Base-by-base conservation (phyloP, 1,140 invertebrate genomes). In the Drosophila prosaltans region DNA sequence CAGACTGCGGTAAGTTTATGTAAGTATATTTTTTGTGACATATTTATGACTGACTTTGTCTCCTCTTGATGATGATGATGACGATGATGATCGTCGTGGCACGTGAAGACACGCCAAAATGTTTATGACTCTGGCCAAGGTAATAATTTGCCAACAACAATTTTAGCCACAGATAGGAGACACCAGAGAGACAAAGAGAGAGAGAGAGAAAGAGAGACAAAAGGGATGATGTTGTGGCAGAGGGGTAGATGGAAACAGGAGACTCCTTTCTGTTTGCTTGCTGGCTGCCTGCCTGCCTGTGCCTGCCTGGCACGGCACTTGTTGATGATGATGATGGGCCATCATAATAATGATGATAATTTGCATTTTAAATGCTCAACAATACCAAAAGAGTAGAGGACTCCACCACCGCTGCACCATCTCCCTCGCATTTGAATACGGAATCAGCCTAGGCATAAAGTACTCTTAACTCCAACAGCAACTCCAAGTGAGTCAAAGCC, bases 361-460 rank as follows among this genome's bases (percentile, higher is more conserved):
- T 89, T 89, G 84, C 85, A 89, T 89, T 89, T 89, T 90, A 90
- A 89, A 89, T 89, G 84, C 85, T 81, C 84, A 68, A 88, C 82
- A 86, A 82, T 81, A 83, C 78, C 78, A 74, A 63, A 83, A 71
- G 73, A 65, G 64, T 70, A 68, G 65, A 41, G 26, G n/a, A 65
- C 41, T 16, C 36, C 21, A 51, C 21, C 51, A 30, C 48, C 24
- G 24, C 41, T 21, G 65, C 30, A 30, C 21, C 66, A 74, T 71
- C 65, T 65, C 61, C 72, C 57, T 32, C 72, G 74, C 80, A 88
- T 89, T 89, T 89, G 85, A 89, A 90, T 89, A 81, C 70, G 39
- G 58, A 62, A 62, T 64, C 48, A 57, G 32, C 55, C 67, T 76
- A 72, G 80, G 76, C 83, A 88, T 85, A 78, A 85, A 84, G 81